Conservation (phyloP, 2,888 invertebrate species). For the Ditula angustiorana region DNA sequence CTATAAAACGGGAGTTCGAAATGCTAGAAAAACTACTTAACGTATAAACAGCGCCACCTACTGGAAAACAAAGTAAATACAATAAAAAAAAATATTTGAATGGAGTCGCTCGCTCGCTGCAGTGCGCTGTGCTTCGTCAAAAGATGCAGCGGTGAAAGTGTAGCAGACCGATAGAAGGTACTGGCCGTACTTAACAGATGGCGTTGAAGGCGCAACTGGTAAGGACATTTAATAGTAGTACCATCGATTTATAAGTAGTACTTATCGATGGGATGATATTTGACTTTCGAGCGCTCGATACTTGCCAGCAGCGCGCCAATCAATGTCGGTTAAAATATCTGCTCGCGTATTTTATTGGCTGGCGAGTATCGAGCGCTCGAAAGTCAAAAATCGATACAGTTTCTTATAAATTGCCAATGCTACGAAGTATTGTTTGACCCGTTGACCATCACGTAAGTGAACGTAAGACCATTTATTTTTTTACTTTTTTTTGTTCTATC, state of each 20-base stretch:
- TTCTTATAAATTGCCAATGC: no score
- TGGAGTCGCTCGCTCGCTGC: not conserved
- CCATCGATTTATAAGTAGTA: no score
- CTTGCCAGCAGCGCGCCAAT: no score
- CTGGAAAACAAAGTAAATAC: not conserved
- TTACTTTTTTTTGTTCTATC: not conserved
- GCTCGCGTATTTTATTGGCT: no score
- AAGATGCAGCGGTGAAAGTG: not conserved
- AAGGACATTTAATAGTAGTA: no score
- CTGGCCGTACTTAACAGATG: not conserved
- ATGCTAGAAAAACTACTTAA: no score
- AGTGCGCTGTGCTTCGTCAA: not conserved
- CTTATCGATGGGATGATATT: no score
- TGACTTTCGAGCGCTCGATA: no score
- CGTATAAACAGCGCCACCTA: not conserved
- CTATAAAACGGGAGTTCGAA: no score
- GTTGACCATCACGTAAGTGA: constrained; percentile 31
- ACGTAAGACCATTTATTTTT: not conserved
- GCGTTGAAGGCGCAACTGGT: not conserved
- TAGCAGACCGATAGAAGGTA: not conserved
- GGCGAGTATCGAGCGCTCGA: no score
- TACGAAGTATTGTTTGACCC: not conserved
- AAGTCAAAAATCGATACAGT: no score
- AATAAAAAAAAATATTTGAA: not conserved
- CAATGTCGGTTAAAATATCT: no score